Conservation (phyloP, 2,888 invertebrate species). For the Neria commutata region DNA sequence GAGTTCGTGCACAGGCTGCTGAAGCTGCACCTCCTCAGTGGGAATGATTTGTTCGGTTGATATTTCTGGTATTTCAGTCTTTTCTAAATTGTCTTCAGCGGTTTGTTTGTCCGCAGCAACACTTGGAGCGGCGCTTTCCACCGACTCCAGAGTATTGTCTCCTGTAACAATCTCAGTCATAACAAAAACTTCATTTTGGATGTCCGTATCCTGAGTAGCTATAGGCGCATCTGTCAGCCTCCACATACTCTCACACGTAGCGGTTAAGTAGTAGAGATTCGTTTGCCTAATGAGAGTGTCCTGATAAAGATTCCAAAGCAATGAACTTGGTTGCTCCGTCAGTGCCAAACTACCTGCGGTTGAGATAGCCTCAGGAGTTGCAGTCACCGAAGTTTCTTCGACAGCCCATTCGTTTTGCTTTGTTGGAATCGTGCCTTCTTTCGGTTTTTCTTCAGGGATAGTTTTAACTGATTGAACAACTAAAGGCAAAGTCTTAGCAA, state of each 20-base stretch:
- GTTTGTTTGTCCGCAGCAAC: slow-evolving; percentile 36
- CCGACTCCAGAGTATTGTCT: too few species aligned
- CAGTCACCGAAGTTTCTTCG: background rate
- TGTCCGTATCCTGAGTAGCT: slow-evolving; percentile 39
- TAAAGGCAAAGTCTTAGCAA: too few species aligned
- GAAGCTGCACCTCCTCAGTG: slow-evolving; percentile 31
- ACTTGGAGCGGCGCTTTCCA: slow-evolving; percentile 34
- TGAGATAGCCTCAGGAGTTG: background rate
- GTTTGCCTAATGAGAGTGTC: slow-evolving; percentile 39
- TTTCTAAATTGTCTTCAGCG: slow-evolving; percentile 41
- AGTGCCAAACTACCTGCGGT: background rate
- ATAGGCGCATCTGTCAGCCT: slow-evolving; percentile 21
- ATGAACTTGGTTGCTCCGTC: slow-evolving; percentile 21
- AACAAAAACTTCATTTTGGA: slow-evolving; percentile 33
- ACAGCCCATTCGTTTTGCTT: background rate
- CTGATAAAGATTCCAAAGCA: slow-evolving; percentile 43
- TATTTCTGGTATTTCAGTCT: slow-evolving; percentile 44
- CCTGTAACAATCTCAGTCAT: slow-evolving; percentile 51
- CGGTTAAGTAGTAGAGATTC: slow-evolving; percentile 30
- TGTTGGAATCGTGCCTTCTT: slow-evolving; percentile 13
- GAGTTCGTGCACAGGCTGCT: slow-evolving; percentile 26
- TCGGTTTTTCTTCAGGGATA: background rate
- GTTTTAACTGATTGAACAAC: too few species aligned
- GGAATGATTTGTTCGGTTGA: slow-evolving; percentile 45
- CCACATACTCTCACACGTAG: slow-evolving; percentile 28